Base-by-base conservation (phyloP, 2,888 invertebrate species). In the Melinaea menophilus region DNA sequence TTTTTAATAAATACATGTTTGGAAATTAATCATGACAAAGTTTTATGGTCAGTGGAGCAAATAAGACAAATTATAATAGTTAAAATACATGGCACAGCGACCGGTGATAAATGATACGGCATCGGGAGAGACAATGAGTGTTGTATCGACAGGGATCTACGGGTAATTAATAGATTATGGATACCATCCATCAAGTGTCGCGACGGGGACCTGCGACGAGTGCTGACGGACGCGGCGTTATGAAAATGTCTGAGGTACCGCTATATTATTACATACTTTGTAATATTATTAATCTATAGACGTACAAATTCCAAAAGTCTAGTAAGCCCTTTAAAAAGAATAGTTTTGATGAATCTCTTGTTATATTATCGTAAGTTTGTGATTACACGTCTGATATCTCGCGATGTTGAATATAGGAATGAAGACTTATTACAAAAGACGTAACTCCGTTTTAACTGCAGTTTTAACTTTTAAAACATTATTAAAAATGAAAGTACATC, bases 121-220 rank as follows among this genome's bases (percentile, higher is more conserved):
- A 81, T 79, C 81, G 45, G 47, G 56, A 75, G 68, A 80, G 85
- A 89, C 88, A 90, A 90, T 88, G 81, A 82, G 78, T 75, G 78
- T 73, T 76, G 76, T 81, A 85, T 82, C 82, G 80, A 79, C 78
- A 78, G 80, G 81, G 77, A 85, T 84, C 83, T 79, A 78, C 76
- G 72, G 72, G 84, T 90, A 89, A 90, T 90, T 90, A 89, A 89
- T 87, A 86, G 84, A 83, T 86, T 79, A 84, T 73, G 70, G 70
- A 69, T 73, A 72, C 74, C 80, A 88, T 90, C 88, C 76, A 89
- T 88, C 89, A 85, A 64, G 47, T 58, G 41, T 12, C 46, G 48
- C 41, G 13, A 41, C 35, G 41, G 46, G 37, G 37, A 45, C 35
- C 45, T 47, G 35, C 13, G 13, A 47, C 33, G 47, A 33, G 7